These are phyloP conservation scores for Dicycla oo DNA, from an alignment of 2,888 invertebrate species.

Conservation along the genomic window DNA sequence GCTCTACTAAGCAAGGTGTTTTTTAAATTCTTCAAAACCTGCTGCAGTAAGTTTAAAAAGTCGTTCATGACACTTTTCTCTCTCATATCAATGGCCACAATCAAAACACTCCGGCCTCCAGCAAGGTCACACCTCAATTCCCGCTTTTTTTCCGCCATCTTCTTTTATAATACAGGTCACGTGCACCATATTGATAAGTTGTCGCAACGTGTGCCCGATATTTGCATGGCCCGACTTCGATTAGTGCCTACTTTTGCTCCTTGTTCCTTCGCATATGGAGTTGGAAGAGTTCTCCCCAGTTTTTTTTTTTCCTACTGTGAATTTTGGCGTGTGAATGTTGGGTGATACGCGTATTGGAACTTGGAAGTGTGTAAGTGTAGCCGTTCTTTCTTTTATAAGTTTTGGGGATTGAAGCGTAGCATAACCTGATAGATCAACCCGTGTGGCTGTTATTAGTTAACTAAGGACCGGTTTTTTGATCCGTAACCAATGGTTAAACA, in stretches of 20 bases:
- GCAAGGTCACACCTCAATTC: constrained; percentile 47
- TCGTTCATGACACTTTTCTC: neutral
- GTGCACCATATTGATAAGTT: constrained; percentile 84
- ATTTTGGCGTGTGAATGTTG: constrained; percentile 37
- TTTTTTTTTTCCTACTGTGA: constrained; percentile 21
- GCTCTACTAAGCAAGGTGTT: neutral
- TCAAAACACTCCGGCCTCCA: constrained; percentile 6
- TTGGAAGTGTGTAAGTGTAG: constrained; percentile 7
- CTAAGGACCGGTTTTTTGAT: too few species aligned
- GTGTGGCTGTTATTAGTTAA: too few species aligned
- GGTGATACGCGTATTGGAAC: constrained; percentile 13
- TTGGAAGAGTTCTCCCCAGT: constrained; percentile 54
- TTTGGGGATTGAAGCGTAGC: neutral
- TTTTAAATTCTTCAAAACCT: neutral
- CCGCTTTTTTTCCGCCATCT: constrained; percentile 69
- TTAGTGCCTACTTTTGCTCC: constrained; percentile 62
- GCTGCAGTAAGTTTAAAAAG: neutral
- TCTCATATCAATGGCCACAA: neutral
- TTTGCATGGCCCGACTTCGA: constrained; percentile 78
- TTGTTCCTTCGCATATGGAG: constrained; percentile 53
- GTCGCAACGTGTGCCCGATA: constrained; percentile 77
- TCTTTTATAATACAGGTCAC: constrained; percentile 76
- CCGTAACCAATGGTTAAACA: too few species aligned
- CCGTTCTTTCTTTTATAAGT: constrained; percentile 14
- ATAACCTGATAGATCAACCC: too few species aligned